phyloP scores from a whole-genome alignment of 1,140 invertebrate species.

The Listronotus oregonensis region DNA sequence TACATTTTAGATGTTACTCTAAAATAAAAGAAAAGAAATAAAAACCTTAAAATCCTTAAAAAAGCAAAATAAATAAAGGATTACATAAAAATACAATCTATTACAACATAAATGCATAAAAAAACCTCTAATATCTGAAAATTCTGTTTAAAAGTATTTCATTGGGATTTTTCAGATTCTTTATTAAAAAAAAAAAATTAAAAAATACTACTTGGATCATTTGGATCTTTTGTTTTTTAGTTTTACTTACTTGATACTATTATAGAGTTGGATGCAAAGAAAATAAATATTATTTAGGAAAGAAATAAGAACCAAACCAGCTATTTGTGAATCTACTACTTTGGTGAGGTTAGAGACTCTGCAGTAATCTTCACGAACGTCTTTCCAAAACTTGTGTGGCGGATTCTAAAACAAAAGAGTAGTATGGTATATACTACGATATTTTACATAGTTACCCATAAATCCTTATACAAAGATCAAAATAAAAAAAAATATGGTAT shows the following conservation, averaged over 20 bases:
- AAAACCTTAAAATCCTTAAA: not conserved
- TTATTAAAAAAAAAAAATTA: too few relatives aligned
- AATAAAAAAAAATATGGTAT: too few relatives aligned
- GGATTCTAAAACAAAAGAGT: conserved; percentile 47
- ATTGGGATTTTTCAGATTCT: too few relatives aligned
- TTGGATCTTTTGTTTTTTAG: too few relatives aligned
- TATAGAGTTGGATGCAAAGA: conserved; percentile 74
- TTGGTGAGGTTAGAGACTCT: conserved; percentile 62
- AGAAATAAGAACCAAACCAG: conserved; percentile 66
- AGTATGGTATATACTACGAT: not conserved
- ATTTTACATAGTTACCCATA: too few relatives aligned
- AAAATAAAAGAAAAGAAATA: conserved; percentile 16
- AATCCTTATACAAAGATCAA: too few relatives aligned
- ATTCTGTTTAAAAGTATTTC: too few relatives aligned
- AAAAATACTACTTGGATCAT: too few relatives aligned
- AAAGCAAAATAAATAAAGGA: not conserved
- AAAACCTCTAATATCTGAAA: too few relatives aligned
- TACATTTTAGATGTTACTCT: conserved; percentile 7
- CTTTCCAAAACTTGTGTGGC: conserved; percentile 58
- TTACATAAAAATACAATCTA: too few relatives aligned
- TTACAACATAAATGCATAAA: too few relatives aligned
- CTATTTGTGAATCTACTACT: conserved; percentile 61
- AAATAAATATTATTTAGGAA: conserved; percentile 75
- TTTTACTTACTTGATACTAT: conserved; percentile 67
- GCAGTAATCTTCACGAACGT: conserved; percentile 64